These are phyloP conservation scores for Anas acuta DNA, from an alignment of 2,797 vertebrate species.

Conservation along the genomic window DNA sequence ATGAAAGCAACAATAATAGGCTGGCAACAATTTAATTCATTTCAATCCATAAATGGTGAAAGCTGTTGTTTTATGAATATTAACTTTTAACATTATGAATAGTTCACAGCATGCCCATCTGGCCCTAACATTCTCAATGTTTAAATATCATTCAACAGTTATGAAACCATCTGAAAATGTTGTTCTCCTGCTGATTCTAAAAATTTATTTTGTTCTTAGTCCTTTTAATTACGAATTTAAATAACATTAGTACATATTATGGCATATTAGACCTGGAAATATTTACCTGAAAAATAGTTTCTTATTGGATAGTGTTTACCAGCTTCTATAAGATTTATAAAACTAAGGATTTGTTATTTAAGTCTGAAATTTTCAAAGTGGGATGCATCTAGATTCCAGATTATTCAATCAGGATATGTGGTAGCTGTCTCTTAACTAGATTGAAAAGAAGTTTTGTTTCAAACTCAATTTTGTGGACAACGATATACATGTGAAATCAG, in stretches of 20 bases:
- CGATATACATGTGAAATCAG: background rate
- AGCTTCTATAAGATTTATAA: background rate
- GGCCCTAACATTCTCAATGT: background rate
- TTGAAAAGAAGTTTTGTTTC: background rate
- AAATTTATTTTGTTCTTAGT: slow-evolving; percentile 33
- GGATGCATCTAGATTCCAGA: background rate
- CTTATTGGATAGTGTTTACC: background rate
- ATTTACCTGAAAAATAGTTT: background rate
- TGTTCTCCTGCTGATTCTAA: slow-evolving; percentile 18
- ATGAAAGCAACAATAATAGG: background rate
- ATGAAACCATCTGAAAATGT: slow-evolving; percentile 26
- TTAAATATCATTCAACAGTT: slow-evolving; percentile 51
- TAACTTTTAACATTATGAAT: background rate
- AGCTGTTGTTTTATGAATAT: background rate
- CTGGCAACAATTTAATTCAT: background rate
- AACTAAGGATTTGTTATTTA: background rate
- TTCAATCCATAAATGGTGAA: background rate
- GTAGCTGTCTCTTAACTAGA: background rate
- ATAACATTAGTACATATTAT: background rate
- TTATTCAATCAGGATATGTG: background rate
- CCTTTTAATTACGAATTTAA: slow-evolving; percentile 8
- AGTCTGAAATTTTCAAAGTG: background rate
- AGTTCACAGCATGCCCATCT: slow-evolving; percentile 16
- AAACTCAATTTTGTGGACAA: background rate
- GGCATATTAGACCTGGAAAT: background rate